Base-by-base conservation (phyloP, 1,140 invertebrate species). In the Thrips palmi region DNA sequence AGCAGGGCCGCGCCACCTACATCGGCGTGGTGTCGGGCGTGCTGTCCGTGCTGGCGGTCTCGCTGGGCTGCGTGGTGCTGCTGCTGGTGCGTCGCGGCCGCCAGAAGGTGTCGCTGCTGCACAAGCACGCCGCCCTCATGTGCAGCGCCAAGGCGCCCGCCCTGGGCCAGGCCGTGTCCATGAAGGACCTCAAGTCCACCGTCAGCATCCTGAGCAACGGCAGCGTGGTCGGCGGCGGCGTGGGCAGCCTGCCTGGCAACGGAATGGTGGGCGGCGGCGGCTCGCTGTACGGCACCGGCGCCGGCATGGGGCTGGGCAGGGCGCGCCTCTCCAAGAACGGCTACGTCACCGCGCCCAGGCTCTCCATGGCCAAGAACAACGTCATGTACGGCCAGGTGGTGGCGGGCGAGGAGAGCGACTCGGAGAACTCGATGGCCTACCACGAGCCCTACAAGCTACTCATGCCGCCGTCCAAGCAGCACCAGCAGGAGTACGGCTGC, bases 11-110 rank as follows among this genome's bases (percentile, higher is more conserved):
- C n/a, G n/a, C n/a, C n/a, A n/a, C 77, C 0, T 81, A 80, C 49
- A 77, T 87, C 21, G 80, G 80, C 0, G 62, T 86, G 23, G 73
- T 83, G 17, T 82, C 81, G 35, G 82, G 81, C 0, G 72, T 74
- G 0, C 51, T 87, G 28, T 80, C 78, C 0, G 71, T 80, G 37
- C 55, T 65, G 17, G 64, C 77, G 2, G 67, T 74, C 0, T 56
- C 82, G 0, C 57, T 81, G 2, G 71, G 68, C 3, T 70, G 72
- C 47, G 74, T 70, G 7, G 63, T 75, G 1, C 65, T 77, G 20
- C 64, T 84, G 37, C 68, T 80, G 53, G 68, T 77, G 5, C 62
- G 81, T 18, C 61, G 79, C 11, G 74, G 74, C 5, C 63, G 74
- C 15, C 71, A 77, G 46, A 78, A 79, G 42, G 64, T 69, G 1